Percentiles rank a stretch among this genome's conserved stretches.
phyloP scores from a whole-genome alignment of 1,140 invertebrate species.

The Vanessa tameamea region DNA sequence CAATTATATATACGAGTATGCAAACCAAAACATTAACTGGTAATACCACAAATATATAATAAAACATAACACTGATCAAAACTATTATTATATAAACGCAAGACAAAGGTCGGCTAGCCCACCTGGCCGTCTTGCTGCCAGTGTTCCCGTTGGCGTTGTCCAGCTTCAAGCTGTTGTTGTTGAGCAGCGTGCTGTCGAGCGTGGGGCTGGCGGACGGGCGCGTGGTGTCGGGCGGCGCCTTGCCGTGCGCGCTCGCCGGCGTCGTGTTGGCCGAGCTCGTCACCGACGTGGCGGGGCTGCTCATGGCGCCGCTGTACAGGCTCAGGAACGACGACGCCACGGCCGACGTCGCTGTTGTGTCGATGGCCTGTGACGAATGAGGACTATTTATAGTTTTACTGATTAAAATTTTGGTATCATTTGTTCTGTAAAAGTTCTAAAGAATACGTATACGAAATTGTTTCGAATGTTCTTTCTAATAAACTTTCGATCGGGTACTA shows the following conservation, averaged over 20 bases:
- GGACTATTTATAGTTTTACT: neutral
- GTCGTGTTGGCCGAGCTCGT: slow-evolving; percentile 53
- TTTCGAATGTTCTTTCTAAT: no score
- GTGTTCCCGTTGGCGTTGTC: slow-evolving; percentile 73
- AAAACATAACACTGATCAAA: no score
- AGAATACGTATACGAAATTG: no score
- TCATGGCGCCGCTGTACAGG: slow-evolving; percentile 71
- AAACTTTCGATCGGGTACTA: no score
- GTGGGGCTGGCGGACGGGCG: slow-evolving; percentile 65
- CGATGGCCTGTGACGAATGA: slow-evolving; percentile 61
- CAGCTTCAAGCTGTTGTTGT: slow-evolving; percentile 70
- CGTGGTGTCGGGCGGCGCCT: slow-evolving; percentile 62
- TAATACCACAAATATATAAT: no score
- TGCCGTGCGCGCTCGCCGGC: slow-evolving; percentile 53
- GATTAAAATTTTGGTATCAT: neutral
- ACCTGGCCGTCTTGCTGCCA: slow-evolving; percentile 79
- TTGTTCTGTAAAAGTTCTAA: no score
- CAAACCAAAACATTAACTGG: no score
- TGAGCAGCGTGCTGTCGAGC: slow-evolving; percentile 61
- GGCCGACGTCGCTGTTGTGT: slow-evolving; percentile 72
- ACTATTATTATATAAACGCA: no score
- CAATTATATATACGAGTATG: neutral
- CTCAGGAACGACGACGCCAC: slow-evolving; percentile 71
- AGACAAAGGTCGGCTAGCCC: neutral
- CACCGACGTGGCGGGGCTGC: slow-evolving; percentile 48